Evolutionary conservation across 2,797 vertebrate species (phyloP).

Genomic region (Chelon labrosus): DNA sequence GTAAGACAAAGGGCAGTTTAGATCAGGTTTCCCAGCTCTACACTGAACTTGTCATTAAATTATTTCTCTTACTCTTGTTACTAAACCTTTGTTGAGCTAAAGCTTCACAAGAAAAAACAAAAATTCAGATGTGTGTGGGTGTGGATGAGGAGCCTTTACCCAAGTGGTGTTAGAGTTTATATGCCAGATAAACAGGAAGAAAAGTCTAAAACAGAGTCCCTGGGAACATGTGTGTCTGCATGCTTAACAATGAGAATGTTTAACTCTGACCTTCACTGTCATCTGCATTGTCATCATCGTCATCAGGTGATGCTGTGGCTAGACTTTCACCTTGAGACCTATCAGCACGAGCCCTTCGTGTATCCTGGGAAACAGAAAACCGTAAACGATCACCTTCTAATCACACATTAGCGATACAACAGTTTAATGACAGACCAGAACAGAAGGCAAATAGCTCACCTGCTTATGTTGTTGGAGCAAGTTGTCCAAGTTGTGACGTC

Average conservation of each 20-base stretch:
- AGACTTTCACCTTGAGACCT: conserved; percentile 94
- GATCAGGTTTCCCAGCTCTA: conserved; percentile 8
- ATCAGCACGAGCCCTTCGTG: conserved; percentile 92
- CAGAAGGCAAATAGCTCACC: conserved; percentile 52
- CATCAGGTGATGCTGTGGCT: conserved; percentile 92
- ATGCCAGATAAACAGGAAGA: conserved; percentile 26
- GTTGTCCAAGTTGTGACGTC: conserved; percentile 97
- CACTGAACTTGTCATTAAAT: background rate
- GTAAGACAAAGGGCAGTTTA: conserved; percentile 29
- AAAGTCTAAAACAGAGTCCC: conserved; percentile 11
- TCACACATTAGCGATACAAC: background rate
- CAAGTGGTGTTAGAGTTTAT: background rate
- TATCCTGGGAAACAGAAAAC: conserved; percentile 83
- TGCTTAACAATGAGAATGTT: conserved; percentile 12
- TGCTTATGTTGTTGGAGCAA: conserved; percentile 97
- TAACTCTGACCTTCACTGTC: conserved; percentile 95
- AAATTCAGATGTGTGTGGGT: background rate
- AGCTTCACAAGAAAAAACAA: conserved; percentile 15
- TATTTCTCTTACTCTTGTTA: background rate
- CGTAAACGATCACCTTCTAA: background rate
- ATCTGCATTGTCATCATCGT: conserved; percentile 96
- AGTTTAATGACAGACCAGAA: conserved; percentile 42
- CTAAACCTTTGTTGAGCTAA: conserved; percentile 12
- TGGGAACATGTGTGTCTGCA: background rate
- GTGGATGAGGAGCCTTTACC: conserved; percentile 17